phyloP scores from a whole-genome alignment of 1,140 invertebrate genomes.

The Hormaphis cornu region DNA sequence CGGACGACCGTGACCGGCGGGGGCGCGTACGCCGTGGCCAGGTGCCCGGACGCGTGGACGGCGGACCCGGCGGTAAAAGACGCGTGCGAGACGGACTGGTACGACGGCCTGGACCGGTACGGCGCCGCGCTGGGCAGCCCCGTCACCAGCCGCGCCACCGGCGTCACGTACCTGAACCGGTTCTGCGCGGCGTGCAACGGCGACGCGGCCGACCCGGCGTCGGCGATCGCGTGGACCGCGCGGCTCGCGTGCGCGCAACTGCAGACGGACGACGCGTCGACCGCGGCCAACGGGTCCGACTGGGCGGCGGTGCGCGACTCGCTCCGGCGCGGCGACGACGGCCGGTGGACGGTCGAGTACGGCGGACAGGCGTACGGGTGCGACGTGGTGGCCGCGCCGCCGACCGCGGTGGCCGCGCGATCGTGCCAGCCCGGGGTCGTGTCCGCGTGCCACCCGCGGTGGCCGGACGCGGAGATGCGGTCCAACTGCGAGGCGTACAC shows the following conservation, averaged over 20 bases:
- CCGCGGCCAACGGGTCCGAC: background rate
- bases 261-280: background rate
- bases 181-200: constrained; percentile 51
- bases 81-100: constrained; percentile 34
- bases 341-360: constrained; percentile 49
- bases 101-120: constrained; percentile 36
- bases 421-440: constrained; percentile 38
- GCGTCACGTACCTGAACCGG: constrained; percentile 49
- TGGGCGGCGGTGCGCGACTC: constrained; percentile 42
- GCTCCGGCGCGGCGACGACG: constrained; percentile 47
- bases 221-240: background rate
- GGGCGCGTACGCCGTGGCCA: constrained; percentile 45
- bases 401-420: constrained; percentile 33
- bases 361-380: constrained; percentile 40
- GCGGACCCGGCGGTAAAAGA: constrained; percentile 37
- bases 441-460: constrained; percentile 41
- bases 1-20: constrained; percentile 39
- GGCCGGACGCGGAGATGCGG: constrained; percentile 40
- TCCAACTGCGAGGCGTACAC: constrained; percentile 43
- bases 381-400: constrained; percentile 34
- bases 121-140: constrained; percentile 45
- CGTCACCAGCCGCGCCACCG: constrained; percentile 43
- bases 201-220: constrained; percentile 36
- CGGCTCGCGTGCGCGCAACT: background rate
- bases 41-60: constrained; percentile 43